These are phyloP conservation scores for Bos indicus DNA, from an alignment of 2,113 vertebrate genomes.

Conservation along the genomic window DNA sequence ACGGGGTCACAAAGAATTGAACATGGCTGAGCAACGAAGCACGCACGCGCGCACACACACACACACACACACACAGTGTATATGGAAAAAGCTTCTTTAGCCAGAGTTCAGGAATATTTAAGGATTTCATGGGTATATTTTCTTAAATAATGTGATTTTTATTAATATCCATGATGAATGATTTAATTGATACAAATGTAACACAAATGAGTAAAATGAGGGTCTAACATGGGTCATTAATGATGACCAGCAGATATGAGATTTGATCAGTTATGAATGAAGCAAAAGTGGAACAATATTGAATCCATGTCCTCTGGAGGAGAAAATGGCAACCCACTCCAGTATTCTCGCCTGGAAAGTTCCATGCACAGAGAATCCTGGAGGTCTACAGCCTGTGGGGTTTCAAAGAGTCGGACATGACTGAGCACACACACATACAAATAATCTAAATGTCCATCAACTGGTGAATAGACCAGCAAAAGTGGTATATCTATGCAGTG, in stretches of 20 bases:
- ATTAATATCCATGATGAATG: not conserved
- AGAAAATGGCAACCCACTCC: not conserved
- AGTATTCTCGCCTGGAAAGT: not conserved
- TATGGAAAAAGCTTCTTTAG: not conserved
- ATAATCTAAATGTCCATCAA: not conserved
- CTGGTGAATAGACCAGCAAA: not conserved
- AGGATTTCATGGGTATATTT: not conserved
- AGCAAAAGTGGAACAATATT: not conserved
- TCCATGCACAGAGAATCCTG: not conserved
- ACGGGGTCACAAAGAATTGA: not conserved
- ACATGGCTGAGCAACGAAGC: not conserved
- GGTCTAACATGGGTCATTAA: not conserved
- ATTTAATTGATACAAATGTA: not conserved
- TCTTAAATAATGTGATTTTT: not conserved
- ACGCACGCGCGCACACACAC: too few relatives aligned
- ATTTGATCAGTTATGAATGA: not conserved
- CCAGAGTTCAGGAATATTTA: not conserved
- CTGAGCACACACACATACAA: not conserved
- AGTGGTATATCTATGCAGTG: not conserved
- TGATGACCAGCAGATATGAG: not conserved
- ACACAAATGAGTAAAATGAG: not conserved
- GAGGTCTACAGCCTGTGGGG: not conserved
- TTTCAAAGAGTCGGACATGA: fast-evolving
- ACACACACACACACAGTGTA: not conserved
- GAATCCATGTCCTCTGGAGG: not conserved